Evolutionary conservation across 2,797 vertebrate species (phyloP).

Genomic region (Calcarius lapponicus): DNA sequence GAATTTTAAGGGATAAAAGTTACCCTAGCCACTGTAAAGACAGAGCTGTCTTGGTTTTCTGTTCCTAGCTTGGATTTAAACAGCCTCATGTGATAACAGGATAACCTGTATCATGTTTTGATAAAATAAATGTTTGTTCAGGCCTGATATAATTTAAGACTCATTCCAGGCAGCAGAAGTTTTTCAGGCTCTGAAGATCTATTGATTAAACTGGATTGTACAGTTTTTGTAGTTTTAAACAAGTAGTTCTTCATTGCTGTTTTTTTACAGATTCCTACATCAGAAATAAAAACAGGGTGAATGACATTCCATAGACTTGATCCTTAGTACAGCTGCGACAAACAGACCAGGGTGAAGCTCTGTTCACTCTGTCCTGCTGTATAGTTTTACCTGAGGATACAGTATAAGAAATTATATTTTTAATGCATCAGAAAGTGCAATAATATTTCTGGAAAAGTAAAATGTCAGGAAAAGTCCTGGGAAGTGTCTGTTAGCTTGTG

Average conservation of each 20-base stretch:
- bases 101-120: neutral
- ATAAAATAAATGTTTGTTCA: neutral
- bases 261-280: neutral
- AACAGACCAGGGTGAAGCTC: neutral
- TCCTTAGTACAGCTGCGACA: neutral
- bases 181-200: neutral
- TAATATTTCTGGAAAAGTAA: neutral
- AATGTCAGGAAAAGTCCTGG: neutral
- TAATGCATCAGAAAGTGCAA: neutral
- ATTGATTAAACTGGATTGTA: neutral
- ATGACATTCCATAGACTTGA: neutral
- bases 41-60: neutral
- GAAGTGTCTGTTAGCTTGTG: neutral
- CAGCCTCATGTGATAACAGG: neutral
- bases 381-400: neutral
- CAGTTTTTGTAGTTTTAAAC: neutral
- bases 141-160: neutral
- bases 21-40: neutral
- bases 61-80: neutral
- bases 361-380: neutral
- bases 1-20: neutral
- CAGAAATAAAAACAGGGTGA: neutral
- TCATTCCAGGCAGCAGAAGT: neutral
- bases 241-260: neutral
- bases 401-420: neutral